These are phyloP conservation scores for Empidonax alnorum DNA, from an alignment of 2,113 vertebrate species.

Conservation along the genomic window DNA sequence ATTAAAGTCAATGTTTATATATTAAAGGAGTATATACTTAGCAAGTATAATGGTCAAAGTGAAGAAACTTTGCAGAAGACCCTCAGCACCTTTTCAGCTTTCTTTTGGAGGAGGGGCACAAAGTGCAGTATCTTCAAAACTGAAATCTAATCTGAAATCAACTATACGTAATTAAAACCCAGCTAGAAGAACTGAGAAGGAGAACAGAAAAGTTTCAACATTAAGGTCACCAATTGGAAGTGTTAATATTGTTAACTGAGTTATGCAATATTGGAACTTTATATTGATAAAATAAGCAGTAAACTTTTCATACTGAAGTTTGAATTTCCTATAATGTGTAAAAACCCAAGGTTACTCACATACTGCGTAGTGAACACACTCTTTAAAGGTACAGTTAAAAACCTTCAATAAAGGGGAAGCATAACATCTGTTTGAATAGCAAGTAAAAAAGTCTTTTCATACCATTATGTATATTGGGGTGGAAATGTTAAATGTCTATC, in stretches of 20 bases:
- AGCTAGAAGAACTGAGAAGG: constrained; percentile 43
- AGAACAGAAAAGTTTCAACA: constrained; percentile 55
- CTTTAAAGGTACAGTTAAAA: constrained; percentile 51
- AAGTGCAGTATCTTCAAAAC: constrained; percentile 63
- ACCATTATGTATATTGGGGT: constrained; percentile 55
- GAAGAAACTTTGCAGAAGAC: constrained; percentile 49
- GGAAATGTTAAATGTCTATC: constrained; percentile 70
- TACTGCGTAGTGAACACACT: constrained; percentile 42
- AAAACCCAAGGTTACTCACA: not conserved
- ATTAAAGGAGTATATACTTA: constrained; percentile 39
- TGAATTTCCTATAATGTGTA: constrained; percentile 51
- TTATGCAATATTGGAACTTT: constrained; percentile 68
- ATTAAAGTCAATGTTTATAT: constrained; percentile 32
- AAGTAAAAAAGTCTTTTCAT: constrained; percentile 64
- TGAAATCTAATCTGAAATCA: constrained; percentile 59
- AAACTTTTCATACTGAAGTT: constrained; percentile 54
- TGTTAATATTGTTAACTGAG: constrained; percentile 72
- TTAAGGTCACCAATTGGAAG: constrained; percentile 54
- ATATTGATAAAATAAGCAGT: constrained; percentile 63
- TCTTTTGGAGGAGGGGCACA: constrained; percentile 39
- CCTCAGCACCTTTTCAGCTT: constrained; percentile 19
- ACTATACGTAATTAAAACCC: constrained; percentile 23
- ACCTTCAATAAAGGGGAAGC: constrained; percentile 53
- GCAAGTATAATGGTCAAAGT: constrained; percentile 31
- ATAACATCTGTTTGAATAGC: constrained; percentile 65